Evolutionary conservation across 35 echinoderm and acorn worm species (phyloP).

Genomic region (Lytechinus variegatus): DNA sequence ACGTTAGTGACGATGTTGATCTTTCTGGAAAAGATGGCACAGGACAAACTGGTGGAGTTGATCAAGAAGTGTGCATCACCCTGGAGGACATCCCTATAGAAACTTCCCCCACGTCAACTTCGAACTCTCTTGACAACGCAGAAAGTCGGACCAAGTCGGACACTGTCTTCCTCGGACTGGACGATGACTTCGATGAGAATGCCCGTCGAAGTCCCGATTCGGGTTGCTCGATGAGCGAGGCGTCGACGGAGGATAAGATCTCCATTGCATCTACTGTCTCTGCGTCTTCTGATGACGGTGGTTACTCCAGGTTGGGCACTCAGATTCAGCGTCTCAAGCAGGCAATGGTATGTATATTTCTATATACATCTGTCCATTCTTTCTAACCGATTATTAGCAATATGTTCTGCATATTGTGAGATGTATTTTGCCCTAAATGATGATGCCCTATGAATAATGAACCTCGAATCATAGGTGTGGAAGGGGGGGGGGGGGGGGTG

Average conservation of each 20-base stretch:
- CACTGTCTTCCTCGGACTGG: background rate
- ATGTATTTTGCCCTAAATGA: too few relatives aligned
- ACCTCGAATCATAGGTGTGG: too few relatives aligned
- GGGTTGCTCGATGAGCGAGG: constrained; percentile 48
- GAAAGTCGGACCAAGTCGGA: background rate
- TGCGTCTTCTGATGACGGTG: background rate
- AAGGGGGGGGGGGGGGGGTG: too few relatives aligned
- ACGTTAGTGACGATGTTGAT: background rate
- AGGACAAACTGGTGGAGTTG: background rate
- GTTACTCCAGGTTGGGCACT: background rate
- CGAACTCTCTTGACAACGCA: background rate
- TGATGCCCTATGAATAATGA: too few relatives aligned
- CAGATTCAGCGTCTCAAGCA: constrained; percentile 20
- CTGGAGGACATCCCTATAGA: background rate
- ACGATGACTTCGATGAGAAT: constrained; percentile 9
- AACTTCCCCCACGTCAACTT: background rate
- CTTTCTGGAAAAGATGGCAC: background rate
- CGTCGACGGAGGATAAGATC: constrained; percentile 33
- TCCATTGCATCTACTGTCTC: constrained; percentile 35
- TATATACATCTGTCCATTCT: too few relatives aligned
- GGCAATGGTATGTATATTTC: background rate
- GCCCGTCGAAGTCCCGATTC: constrained; percentile 28
- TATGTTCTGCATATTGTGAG: too few relatives aligned
- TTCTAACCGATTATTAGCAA: too few relatives aligned
- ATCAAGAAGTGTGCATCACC: background rate